Evolutionary conservation across 2,113 vertebrate species (phyloP), one percentile per base, ranked within the genome.

Genomic region (Caranx melampygus): DNA sequence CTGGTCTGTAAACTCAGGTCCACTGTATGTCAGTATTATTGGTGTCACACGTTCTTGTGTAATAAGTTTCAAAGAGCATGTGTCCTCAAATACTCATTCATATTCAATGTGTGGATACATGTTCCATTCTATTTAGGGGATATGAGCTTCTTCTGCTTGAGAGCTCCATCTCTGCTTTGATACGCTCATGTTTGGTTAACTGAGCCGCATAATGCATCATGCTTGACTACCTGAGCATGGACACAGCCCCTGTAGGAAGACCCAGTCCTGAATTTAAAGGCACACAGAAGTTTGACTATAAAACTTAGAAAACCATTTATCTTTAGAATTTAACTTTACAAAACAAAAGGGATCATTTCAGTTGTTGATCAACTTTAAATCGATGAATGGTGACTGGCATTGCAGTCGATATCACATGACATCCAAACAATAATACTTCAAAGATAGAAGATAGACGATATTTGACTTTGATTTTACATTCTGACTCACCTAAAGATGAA

Each of bases 121-220:
- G 59, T 59, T 66, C 42, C 12, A 42, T 66, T 80, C 61, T 65
- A 66, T 52, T 51, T 66, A 59, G 51, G 26, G 51, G 49, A 63
- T 45, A 18, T 13, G n/a, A 15, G 2, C 42, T 37, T 51, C n/a
- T 51, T 79, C 59, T 64, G 66, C 75, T 45, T 33, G 64, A 52
- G 37, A 34, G 57, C 75, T 5, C 35, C 13, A 10, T 44, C 44
- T 31, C 49, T 26, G 59, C 42, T 57, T 62, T 58, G 60, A 64
- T 59, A 49, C 0, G 3, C 35, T 20, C 34, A 8, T 40, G 37
- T 65, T 37, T 57, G 49, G 70, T 49, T 45, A 71, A 59, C 18
- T 26, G 34, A 76, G 44, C 31, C 31, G 6, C 81, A 40, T 51
- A 37, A 62, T 33, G 55, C 31, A 31, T n/a, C 62, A 55, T n/a